These are phyloP conservation scores for Paragorgia papillata DNA, from an alignment of 92 coral and sea anemone species.

Conservation along the genomic window DNA sequence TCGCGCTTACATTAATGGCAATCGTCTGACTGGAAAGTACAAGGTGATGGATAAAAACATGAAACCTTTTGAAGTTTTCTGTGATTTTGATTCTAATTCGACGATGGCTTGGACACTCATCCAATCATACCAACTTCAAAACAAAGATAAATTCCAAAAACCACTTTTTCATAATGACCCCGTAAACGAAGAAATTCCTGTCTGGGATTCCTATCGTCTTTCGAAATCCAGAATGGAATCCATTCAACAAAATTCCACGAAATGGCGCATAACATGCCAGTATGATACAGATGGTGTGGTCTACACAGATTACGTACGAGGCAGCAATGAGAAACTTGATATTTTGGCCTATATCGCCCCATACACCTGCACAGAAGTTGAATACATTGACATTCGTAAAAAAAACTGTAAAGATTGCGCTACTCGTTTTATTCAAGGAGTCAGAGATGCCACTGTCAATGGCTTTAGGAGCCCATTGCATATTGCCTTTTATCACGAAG, in stretches of 20 bases:
- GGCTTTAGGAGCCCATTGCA: no score
- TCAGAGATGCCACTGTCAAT: no score
- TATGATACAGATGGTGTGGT: constrained; percentile 45
- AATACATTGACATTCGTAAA: constrained; percentile 57
- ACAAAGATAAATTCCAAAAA: background rate
- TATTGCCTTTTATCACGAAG: background rate
- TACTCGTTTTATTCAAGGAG: constrained; percentile 29
- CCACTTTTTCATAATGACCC: constrained; percentile 39
- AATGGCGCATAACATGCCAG: constrained; percentile 63
- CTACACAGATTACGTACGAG: constrained; percentile 47
- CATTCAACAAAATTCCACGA: constrained; percentile 47
- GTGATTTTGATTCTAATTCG: constrained; percentile 45
- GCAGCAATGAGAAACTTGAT: constrained; percentile 30
- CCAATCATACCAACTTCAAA: constrained; percentile 42
- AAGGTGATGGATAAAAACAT: constrained; percentile 30
- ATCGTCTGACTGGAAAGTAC: constrained; percentile 45
- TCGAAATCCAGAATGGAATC: constrained; percentile 57
- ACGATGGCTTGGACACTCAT: constrained; percentile 66
- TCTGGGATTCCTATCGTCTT: constrained; percentile 61
- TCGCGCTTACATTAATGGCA: constrained; percentile 16
- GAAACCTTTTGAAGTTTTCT: constrained; percentile 44
- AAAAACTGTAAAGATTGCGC: constrained; percentile 49
- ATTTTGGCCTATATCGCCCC: constrained; percentile 43
- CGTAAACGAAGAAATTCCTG: constrained; percentile 42
- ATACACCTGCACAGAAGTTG: constrained; percentile 41